Conservation (phyloP, 2,888 invertebrate species). For the Lucinisca nassula region DNA sequence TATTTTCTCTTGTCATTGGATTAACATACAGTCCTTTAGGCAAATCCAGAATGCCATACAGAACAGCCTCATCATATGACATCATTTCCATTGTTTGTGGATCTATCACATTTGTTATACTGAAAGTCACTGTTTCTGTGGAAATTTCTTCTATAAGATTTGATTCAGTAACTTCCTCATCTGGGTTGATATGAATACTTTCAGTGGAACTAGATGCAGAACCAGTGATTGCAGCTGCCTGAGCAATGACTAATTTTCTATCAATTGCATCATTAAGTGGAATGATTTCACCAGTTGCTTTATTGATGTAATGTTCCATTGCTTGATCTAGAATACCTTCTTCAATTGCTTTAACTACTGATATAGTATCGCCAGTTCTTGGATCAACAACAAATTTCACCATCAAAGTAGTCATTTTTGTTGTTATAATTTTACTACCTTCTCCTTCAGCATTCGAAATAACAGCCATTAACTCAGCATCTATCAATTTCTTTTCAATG, state of each 20-base stretch:
- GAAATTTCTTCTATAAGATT: constrained; percentile 89
- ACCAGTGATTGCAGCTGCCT: constrained; percentile 89
- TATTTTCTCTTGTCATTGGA: constrained; percentile 93
- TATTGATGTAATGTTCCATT: constrained; percentile 91
- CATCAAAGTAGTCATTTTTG: constrained; percentile 84
- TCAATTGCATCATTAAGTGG: constrained; percentile 93
- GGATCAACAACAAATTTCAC: constrained; percentile 91
- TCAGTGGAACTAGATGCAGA: constrained; percentile 90
- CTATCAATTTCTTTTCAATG: constrained; percentile 93
- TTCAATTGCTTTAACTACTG: constrained; percentile 97
- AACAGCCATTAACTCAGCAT: constrained; percentile 83
- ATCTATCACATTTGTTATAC: constrained; percentile 90
- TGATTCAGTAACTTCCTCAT: constrained; percentile 89
- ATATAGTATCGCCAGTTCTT: constrained; percentile 91
- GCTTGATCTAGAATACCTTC: constrained; percentile 96
- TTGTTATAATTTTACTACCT: constrained; percentile 92
- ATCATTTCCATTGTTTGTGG: constrained; percentile 91
- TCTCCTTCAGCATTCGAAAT: constrained; percentile 94
- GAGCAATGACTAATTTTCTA: constrained; percentile 92
- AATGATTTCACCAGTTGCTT: constrained; percentile 90
- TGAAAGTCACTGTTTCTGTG: constrained; percentile 84
- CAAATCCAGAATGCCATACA: constrained; percentile 95
- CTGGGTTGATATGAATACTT: constrained; percentile 87
- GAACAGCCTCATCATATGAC: constrained; percentile 96
- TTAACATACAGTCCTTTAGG: constrained; percentile 90